Base-by-base conservation (phyloP, 2,888 invertebrate species). In the Phragmatobia fuliginosa region DNA sequence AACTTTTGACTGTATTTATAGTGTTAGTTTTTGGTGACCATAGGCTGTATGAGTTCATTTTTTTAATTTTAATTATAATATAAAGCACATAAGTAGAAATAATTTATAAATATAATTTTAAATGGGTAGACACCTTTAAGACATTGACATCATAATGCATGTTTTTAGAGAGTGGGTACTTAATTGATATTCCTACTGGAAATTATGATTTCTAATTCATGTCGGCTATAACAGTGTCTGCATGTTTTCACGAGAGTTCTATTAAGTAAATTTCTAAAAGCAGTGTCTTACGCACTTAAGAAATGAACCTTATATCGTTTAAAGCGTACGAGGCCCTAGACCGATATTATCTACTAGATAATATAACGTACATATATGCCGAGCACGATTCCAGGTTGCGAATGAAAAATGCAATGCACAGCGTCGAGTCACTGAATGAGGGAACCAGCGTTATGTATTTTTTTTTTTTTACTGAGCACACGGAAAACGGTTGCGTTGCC, bases 321-420 rank as follows among this genome's bases (percentile, higher is more conserved):
- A 68, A 65, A 61, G 49, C 49, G 25, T 65, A 71, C 25, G 67
- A 67, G 67, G 58, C 76, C 72, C 71, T 73, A 71, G 76, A 69
- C 72, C 71, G 63, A 45, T 69, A 67, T 21, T n/a, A 67, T 71
- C 56, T 67, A 73, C 74, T 77, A 82, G 81, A 80, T 76, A n/a
- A 49, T 75, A 73, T 70, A 73, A 83, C 86, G 87, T 88, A 83
- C 86, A 87, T 88, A 89, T 88, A 85, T 87, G 81, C 81, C 78
- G 75, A 71, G 84, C 84, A 77, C 80, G 85, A 83, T 83, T 87
- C 83, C 84, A 84, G 78, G 84, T 87, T 88, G 83, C 85, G 85
- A 92, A 94, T 94, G 89, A 92, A 94, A 94, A 93, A 93, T 93
- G 90, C 92, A 93, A 86, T 80, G 85, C 85, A 75, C 81, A 78